phyloP scores from a whole-genome alignment of 2,888 invertebrate species.

The Hoplodrina blanda region DNA sequence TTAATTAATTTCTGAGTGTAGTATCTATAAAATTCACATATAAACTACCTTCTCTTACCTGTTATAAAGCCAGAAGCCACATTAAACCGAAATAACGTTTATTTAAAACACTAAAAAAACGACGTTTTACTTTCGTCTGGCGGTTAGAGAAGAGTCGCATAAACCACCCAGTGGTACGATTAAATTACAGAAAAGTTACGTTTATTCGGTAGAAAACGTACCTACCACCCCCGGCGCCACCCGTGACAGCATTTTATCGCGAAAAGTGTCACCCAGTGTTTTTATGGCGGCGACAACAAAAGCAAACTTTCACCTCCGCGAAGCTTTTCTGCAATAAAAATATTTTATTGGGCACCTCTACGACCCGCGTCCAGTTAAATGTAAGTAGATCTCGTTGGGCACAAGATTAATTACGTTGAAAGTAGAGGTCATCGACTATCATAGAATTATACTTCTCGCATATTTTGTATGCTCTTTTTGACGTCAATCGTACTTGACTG shows the following conservation, averaged over 20 bases:
- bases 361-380: constrained; percentile 36
- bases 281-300: constrained; percentile 84
- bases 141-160: constrained; percentile 50
- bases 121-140: constrained; percentile 56
- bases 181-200: constrained; percentile 82
- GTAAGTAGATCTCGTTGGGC: constrained; percentile 20
- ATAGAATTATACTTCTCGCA: constrained; percentile 17
- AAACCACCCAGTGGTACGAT: constrained; percentile 68
- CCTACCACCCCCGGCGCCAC: constrained; percentile 74
- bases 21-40: constrained; percentile 15
- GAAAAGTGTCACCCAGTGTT: constrained; percentile 84
- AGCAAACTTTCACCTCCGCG: constrained; percentile 84
- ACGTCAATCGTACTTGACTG: constrained; percentile 22
- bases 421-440: constrained; percentile 22
- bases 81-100: constrained; percentile 46
- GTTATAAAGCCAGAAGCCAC: constrained; percentile 46
- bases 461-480: constrained; percentile 15
- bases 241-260: constrained; percentile 85
- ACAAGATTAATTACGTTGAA: constrained; percentile 33
- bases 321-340: constrained; percentile 80
- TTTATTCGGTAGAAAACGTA: constrained; percentile 75
- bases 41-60: constrained; percentile 22
- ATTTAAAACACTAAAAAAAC: constrained; percentile 55
- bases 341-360: constrained; percentile 73
- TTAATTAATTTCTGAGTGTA: no score